Conservation (phyloP, 1,140 invertebrate genomes). For the Papilio polytes region DNA sequence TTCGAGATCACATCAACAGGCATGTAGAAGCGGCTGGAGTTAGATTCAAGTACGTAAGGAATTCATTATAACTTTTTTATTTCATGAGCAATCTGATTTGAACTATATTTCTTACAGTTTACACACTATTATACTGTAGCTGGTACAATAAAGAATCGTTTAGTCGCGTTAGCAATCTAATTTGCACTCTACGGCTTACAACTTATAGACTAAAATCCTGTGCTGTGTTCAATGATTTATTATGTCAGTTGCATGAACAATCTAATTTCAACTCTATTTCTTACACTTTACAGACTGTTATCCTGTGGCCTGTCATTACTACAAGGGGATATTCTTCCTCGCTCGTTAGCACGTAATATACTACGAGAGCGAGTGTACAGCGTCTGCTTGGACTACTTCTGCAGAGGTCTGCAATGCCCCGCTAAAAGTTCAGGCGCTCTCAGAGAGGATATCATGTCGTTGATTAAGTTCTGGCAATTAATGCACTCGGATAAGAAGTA, state of each 20-base stretch:
- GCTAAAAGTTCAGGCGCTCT: conserved; percentile 90
- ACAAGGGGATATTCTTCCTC: conserved; percentile 95
- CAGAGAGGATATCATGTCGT: conserved; percentile 93
- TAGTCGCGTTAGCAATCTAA: background rate
- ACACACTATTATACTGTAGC: background rate
- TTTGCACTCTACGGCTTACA: conserved; percentile 26
- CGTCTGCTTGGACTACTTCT: conserved; percentile 98
- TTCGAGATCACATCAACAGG: conserved; percentile 89
- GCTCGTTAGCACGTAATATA: conserved; percentile 95
- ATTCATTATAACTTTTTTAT: background rate
- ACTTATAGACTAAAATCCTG: conserved; percentile 92
- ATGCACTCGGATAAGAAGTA: conserved; percentile 99
- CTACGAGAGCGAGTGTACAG: conserved; percentile 97
- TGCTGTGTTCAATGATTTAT: conserved; percentile 65
- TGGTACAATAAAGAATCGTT: background rate
- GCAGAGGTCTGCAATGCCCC: conserved; percentile 92
- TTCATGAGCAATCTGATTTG: background rate
- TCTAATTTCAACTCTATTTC: too few species aligned
- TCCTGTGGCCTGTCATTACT: conserved; percentile 86
- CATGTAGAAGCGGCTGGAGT: conserved; percentile 95
- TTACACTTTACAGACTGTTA: too few species aligned
- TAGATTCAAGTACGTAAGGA: conserved; percentile 86
- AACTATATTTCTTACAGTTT: background rate
- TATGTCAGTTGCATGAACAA: too few species aligned
- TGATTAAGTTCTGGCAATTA: conserved; percentile 98